These are phyloP conservation scores for Vulpes ferrilata DNA, from an alignment of 2,113 vertebrate species.

Conservation along the genomic window DNA sequence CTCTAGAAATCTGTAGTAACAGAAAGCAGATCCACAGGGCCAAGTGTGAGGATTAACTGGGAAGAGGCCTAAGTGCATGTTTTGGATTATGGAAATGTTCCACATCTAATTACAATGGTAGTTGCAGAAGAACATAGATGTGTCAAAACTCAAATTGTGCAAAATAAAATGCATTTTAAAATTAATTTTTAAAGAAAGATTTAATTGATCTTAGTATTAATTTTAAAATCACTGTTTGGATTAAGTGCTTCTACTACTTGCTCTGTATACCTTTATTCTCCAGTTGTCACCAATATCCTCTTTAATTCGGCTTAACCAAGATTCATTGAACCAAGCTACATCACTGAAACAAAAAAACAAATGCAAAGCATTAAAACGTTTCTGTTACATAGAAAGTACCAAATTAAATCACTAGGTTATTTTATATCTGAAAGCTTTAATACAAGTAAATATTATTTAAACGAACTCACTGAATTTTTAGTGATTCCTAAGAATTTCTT, in stretches of 20 bases:
- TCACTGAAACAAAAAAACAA: conserved; percentile 90
- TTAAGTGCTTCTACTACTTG: background rate
- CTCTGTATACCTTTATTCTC: conserved; percentile 95
- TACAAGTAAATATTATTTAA: conserved; percentile 11
- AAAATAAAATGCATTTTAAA: background rate
- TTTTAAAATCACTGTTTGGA: background rate
- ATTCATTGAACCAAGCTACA: conserved; percentile 93
- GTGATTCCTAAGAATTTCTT: conserved; percentile 8
- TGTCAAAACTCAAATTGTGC: conserved; percentile 25
- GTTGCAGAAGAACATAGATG: background rate
- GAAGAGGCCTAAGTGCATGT: background rate
- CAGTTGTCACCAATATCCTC: conserved; percentile 95
- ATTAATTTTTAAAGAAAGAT: background rate
- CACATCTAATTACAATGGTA: background rate
- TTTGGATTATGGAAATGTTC: background rate
- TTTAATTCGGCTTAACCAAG: conserved; percentile 96
- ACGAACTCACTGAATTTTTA: background rate
- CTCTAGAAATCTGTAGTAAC: conserved; percentile 30
- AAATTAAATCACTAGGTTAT: background rate
- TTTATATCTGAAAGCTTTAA: background rate
- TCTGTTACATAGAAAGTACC: conserved; percentile 5
- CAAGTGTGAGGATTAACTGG: background rate
- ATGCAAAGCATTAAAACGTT: conserved; percentile 43
- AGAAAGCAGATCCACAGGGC: background rate
- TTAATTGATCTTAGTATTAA: background rate